These are phyloP conservation scores for Lepidocolaptes lacrymiger DNA, from an alignment of 2,797 vertebrate species.

Conservation along the genomic window DNA sequence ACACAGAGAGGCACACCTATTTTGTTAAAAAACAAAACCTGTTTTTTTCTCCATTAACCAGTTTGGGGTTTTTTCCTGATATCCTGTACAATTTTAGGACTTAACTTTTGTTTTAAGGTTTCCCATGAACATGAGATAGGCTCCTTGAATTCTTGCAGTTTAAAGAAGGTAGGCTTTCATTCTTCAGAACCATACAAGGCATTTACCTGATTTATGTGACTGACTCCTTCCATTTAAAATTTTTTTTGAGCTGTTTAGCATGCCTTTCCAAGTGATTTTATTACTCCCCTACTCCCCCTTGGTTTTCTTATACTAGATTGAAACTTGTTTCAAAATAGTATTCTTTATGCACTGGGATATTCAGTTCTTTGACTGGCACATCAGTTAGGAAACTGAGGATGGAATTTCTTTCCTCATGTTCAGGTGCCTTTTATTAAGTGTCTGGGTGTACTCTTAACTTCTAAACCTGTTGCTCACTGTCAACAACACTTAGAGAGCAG, in stretches of 20 bases:
- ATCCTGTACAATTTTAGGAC: background rate
- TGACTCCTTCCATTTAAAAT: background rate
- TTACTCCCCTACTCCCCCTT: background rate
- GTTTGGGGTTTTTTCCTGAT: background rate
- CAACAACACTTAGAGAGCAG: background rate
- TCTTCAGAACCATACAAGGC: background rate
- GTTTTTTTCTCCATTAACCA: background rate
- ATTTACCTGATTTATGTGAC: background rate
- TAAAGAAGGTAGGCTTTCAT: background rate
- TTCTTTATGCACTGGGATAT: background rate
- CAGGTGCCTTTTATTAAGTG: background rate
- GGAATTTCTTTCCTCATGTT: background rate
- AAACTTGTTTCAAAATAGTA: background rate
- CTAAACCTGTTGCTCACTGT: background rate
- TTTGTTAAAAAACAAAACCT: background rate
- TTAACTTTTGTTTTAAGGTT: background rate
- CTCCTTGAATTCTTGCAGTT: background rate
- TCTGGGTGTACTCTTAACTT: background rate
- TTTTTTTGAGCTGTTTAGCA: background rate
- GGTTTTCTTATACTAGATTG: background rate
- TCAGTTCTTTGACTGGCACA: background rate
- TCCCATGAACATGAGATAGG: background rate
- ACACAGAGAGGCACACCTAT: background rate
- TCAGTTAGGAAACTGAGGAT: background rate
- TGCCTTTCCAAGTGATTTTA: background rate